These are phyloP conservation scores for Gambusia yucatana DNA, from an alignment of 2,797 vertebrate species.

Conservation along the genomic window DNA sequence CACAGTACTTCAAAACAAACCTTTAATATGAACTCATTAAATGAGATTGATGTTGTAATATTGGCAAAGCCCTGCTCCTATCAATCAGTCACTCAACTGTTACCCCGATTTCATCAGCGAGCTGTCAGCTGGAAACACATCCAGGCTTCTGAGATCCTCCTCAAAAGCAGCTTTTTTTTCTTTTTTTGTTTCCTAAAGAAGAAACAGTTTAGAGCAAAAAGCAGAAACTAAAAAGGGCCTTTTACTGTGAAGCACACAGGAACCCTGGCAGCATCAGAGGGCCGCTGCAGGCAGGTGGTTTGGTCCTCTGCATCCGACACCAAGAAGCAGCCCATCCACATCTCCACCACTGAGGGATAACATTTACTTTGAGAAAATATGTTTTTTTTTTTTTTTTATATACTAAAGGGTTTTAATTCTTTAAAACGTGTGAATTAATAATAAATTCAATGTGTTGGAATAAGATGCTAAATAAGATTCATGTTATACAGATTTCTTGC, in stretches of 20 bases:
- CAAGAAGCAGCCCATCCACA: constrained; percentile 24
- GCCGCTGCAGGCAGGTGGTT: constrained; percentile 41
- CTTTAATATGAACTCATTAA: constrained; percentile 15
- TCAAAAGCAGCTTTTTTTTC: constrained; percentile 2
- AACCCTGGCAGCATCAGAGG: constrained; percentile 29
- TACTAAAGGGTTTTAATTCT: not conserved
- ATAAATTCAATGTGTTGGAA: not conserved
- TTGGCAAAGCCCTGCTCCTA: constrained; percentile 7
- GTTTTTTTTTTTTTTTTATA: not conserved
- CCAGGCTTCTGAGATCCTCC: constrained; percentile 13
- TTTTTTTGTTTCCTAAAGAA: constrained; percentile 4
- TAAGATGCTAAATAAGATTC: not conserved
- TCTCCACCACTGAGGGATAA: constrained; percentile 21
- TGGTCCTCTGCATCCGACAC: constrained; percentile 27
- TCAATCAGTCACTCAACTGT: constrained; percentile 22
- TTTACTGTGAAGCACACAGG: constrained; percentile 16
- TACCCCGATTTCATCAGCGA: constrained; percentile 29
- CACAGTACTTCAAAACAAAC: not conserved
- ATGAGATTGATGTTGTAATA: constrained; percentile 14
- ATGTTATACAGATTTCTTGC: not conserved
- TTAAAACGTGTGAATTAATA: not conserved
- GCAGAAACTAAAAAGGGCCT: not conserved
- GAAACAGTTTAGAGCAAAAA: constrained; percentile 10
- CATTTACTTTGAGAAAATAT: not conserved
- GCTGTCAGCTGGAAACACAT: constrained; percentile 16